These are phyloP conservation scores for Tauraco hartlaubi DNA, from an alignment of 2,797 vertebrate genomes.

Conservation along the genomic window DNA sequence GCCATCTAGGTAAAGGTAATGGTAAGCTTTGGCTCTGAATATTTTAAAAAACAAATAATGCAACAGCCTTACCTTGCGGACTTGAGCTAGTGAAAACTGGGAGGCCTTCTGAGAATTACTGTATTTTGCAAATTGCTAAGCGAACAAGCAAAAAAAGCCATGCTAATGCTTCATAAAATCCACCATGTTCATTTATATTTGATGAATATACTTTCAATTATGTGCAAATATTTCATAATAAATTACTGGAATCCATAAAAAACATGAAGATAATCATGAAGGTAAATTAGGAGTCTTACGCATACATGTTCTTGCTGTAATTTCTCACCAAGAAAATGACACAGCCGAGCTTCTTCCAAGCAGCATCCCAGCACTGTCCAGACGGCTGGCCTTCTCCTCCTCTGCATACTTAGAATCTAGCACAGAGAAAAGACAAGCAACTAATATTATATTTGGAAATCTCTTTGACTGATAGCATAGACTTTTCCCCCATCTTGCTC, in stretches of 20 bases:
- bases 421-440: not conserved
- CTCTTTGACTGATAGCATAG: not conserved
- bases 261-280: not conserved
- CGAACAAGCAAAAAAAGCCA: not conserved
- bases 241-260: not conserved
- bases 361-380: not conserved
- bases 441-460: slow-evolving; percentile 17
- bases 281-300: not conserved
- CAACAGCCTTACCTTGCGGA: not conserved
- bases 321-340: not conserved
- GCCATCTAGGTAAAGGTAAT: not conserved
- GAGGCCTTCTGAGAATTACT: not conserved
- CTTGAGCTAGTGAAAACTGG: not conserved
- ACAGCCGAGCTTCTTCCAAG: not conserved
- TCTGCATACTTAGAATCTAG: not conserved
- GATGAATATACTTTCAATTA: not conserved
- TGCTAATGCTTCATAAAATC: not conserved
- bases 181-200: not conserved
- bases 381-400: not conserved
- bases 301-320: not conserved
- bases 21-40: not conserved
- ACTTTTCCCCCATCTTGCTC: not conserved
- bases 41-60: not conserved
- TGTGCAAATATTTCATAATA: not conserved
- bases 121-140: not conserved